Conservation (phyloP, 2,888 invertebrate species). For the Ephialtes manifestator region DNA sequence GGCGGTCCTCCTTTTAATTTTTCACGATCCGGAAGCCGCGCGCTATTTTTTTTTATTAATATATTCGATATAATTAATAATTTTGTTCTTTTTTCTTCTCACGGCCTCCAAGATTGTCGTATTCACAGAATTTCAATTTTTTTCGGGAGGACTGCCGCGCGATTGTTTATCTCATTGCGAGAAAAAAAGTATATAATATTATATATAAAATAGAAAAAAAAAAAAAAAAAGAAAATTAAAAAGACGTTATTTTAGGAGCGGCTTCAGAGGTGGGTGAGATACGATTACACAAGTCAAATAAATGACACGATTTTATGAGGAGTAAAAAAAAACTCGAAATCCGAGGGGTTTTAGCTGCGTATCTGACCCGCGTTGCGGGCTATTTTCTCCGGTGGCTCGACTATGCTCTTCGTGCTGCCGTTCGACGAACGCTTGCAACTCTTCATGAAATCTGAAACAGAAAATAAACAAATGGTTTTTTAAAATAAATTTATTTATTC, state of each 20-base stretch:
- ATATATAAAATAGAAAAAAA: slow-evolving; percentile 29
- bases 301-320: slow-evolving; percentile 66
- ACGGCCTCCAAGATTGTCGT: not conserved
- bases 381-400: slow-evolving; percentile 86
- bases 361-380: slow-evolving; percentile 85
- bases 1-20: slow-evolving; percentile 74
- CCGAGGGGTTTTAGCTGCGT: slow-evolving; percentile 82
- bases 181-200: slow-evolving; percentile 19
- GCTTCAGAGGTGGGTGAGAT: slow-evolving; percentile 44
- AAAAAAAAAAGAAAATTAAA: slow-evolving; percentile 16
- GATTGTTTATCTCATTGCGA: slow-evolving; percentile 22
- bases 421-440: slow-evolving; percentile 88
- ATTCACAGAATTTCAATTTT: slow-evolving; percentile 40
- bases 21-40: slow-evolving; percentile 40
- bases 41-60: slow-evolving; percentile 15
- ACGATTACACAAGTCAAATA: slow-evolving; percentile 51
- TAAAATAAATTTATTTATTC: not conserved
- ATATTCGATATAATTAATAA: slow-evolving; percentile 11
- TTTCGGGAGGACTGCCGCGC: slow-evolving; percentile 39
- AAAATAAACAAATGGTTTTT: slow-evolving; percentile 75
- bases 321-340: slow-evolving; percentile 65
- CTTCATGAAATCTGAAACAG: slow-evolving; percentile 90
- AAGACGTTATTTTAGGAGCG: slow-evolving; percentile 27
- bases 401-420: slow-evolving; percentile 85
- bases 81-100: too few relatives aligned